Percentiles rank a stretch among this genome's conserved stretches.
These are phyloP conservation scores for Phalacrocorax brasilianus DNA, from an alignment of 2,113 vertebrate genomes.

Conservation along the genomic window DNA sequence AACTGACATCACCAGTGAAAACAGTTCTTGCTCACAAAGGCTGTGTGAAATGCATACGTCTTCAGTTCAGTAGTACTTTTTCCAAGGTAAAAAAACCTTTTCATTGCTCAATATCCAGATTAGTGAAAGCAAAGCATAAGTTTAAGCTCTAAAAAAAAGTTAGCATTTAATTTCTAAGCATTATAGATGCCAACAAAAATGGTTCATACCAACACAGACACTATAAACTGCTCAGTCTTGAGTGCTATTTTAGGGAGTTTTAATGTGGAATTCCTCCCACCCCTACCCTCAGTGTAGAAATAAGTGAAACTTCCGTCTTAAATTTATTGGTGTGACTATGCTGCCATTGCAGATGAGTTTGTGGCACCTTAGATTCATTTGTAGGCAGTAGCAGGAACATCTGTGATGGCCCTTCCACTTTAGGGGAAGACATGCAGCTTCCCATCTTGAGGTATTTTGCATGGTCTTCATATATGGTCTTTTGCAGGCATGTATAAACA, in stretches of 20 bases:
- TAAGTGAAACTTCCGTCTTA: background rate
- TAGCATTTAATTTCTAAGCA: background rate
- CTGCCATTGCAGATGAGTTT: background rate
- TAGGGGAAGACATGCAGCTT: background rate
- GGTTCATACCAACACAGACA: background rate
- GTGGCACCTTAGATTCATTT: background rate
- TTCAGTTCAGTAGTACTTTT: slow-evolving; percentile 80
- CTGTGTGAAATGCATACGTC: slow-evolving; percentile 90
- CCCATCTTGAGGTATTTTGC: background rate
- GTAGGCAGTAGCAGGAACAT: background rate
- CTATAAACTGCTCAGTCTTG: background rate
- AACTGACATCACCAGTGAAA: slow-evolving; percentile 85
- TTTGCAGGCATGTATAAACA: background rate
- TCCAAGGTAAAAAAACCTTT: slow-evolving; percentile 77
- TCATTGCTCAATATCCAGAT: background rate
- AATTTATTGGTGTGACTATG: background rate
- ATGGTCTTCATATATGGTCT: background rate
- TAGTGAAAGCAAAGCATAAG: background rate
- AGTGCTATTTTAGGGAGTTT: background rate
- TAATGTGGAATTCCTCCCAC: background rate
- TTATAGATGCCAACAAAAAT: background rate
- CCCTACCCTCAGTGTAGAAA: background rate
- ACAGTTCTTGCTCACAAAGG: slow-evolving; percentile 89
- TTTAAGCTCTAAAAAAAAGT: background rate
- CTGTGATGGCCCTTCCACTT: background rate